Evolutionary conservation across 2,113 vertebrate genomes (phyloP).

Genomic region (Dromas ardeola): DNA sequence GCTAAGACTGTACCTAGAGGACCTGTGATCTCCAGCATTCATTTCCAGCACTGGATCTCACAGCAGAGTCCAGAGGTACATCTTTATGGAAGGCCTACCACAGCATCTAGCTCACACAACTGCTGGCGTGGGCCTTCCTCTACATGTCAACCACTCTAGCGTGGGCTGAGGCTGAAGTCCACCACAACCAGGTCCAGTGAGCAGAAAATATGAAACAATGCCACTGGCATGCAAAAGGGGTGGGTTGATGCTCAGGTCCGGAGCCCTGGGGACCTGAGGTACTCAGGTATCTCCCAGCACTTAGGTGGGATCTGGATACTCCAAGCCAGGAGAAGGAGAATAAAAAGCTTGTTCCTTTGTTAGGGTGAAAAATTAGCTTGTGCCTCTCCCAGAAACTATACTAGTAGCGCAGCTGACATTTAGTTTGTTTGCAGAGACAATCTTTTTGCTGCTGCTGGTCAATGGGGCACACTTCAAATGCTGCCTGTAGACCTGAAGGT

Average conservation of each 20-base stretch:
- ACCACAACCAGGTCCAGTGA: not conserved
- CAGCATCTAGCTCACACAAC: not conserved
- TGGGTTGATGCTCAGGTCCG: not conserved
- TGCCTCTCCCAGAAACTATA: not conserved
- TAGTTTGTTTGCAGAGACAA: not conserved
- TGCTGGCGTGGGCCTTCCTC: rapidly evolving
- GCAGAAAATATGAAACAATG: not conserved
- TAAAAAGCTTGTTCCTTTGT: not conserved
- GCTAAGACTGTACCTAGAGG: not conserved
- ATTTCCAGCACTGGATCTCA: not conserved
- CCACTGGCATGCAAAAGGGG: not conserved
- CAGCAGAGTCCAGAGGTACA: not conserved
- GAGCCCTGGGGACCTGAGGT: not conserved
- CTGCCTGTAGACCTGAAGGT: not conserved
- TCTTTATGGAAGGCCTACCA: not conserved
- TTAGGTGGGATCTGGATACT: not conserved
- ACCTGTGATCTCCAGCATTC: rapidly evolving
- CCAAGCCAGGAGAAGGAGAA: not conserved
- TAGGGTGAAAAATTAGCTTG: not conserved
- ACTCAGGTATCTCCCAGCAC: not conserved
- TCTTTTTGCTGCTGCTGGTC: not conserved
- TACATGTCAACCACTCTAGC: not conserved
- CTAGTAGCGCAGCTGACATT: not conserved
- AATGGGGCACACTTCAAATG: not conserved
- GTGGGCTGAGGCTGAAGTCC: not conserved